Evolutionary conservation across 2,113 vertebrate genomes (phyloP).

Genomic region (Barbus barbus): DNA sequence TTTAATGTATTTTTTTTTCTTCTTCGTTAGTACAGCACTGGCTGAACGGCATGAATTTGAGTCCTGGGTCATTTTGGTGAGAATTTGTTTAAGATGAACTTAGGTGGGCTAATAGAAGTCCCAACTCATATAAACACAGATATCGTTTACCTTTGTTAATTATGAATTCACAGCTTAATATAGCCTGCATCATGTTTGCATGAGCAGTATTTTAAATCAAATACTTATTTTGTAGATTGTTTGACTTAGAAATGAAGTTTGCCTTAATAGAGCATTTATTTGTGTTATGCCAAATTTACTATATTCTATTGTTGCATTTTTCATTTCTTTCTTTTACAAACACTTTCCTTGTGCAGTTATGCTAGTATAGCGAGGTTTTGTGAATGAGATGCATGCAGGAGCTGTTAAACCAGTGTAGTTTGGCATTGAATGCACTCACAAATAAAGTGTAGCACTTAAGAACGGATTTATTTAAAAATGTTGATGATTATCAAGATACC

Average conservation of each 20-base stretch:
- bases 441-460: background rate
- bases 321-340: conserved; percentile 13
- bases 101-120: no score
- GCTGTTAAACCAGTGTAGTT: conserved; percentile 3
- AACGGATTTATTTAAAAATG: background rate
- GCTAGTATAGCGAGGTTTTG: background rate
- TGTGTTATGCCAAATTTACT: conserved; percentile 39
- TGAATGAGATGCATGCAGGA: conserved; percentile 20
- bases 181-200: conserved; percentile 49
- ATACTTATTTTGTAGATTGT: conserved; percentile 24
- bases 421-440: conserved; percentile 9
- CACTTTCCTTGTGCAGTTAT: background rate
- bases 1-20: background rate
- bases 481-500: background rate
- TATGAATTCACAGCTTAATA: conserved; percentile 17
- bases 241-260: conserved; percentile 46
- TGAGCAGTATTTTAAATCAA: conserved; percentile 37
- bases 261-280: conserved; percentile 52
- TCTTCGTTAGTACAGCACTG: conserved; percentile 15
- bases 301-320: conserved; percentile 24
- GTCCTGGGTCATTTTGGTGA: background rate
- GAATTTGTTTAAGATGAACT: conserved; percentile 2
- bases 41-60: background rate
- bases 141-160: conserved; percentile 36
- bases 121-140: background rate